phyloP scores from a whole-genome alignment of 2,888 invertebrate species.

The Leptopilina myrica region DNA sequence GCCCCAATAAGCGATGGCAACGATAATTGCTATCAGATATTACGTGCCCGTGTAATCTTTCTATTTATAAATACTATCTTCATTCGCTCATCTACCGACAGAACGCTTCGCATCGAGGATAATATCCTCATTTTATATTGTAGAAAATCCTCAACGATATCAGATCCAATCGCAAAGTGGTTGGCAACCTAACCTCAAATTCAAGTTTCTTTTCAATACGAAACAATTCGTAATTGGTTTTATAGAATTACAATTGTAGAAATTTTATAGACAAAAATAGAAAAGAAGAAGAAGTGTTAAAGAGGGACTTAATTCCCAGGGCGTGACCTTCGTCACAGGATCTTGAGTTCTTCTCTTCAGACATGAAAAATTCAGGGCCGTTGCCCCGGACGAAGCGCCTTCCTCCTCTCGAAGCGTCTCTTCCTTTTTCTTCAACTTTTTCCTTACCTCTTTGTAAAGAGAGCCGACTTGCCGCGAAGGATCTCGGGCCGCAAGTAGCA shows the following conservation, averaged over 20 bases:
- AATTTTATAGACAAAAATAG: slow-evolving; percentile 42
- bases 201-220: too few species aligned
- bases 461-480: slow-evolving; percentile 49
- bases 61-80: slow-evolving; percentile 60
- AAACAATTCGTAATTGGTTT: too few species aligned
- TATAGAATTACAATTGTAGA: too few species aligned
- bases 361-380: slow-evolving; percentile 63
- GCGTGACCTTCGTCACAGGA: slow-evolving; percentile 70
- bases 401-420: slow-evolving; percentile 54
- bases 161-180: too few species aligned
- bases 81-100: slow-evolving; percentile 3
- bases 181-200: too few species aligned
- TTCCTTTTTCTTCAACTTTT: slow-evolving; percentile 50
- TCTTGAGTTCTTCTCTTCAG: slow-evolving; percentile 60
- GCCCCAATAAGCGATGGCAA: slow-evolving; percentile 49
- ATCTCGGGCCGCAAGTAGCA: slow-evolving; percentile 45
- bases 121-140: not conserved
- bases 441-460: slow-evolving; percentile 54
- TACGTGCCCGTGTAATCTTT: slow-evolving; percentile 51
- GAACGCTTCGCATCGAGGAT: not conserved
- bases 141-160: too few species aligned
- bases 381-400: slow-evolving; percentile 58
- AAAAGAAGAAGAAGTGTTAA: too few species aligned
- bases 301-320: slow-evolving; percentile 63
- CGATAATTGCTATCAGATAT: slow-evolving; percentile 56